phyloP scores from a whole-genome alignment of 1,140 invertebrate genomes.

The Caenorhabditis remanei region DNA sequence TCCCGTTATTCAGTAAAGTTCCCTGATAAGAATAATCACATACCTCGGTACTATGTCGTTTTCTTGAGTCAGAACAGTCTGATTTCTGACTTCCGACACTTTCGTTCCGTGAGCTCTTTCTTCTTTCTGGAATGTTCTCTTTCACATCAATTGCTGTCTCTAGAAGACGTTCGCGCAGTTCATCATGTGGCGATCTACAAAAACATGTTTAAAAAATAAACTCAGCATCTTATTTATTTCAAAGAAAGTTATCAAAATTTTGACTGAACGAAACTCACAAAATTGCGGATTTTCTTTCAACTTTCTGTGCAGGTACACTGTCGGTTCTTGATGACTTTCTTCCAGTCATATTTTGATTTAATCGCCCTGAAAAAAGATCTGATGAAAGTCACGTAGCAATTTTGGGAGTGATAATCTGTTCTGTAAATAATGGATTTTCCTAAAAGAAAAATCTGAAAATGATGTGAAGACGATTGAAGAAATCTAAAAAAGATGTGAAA shows the following conservation, averaged over 20 bases:
- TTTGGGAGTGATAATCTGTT: too few relatives aligned
- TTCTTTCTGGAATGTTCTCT: slow-evolving; percentile 21
- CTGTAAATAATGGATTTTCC: too few relatives aligned
- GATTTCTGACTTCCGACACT: slow-evolving; percentile 34
- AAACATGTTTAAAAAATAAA: not conserved
- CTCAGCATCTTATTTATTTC: too few relatives aligned
- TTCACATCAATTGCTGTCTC: slow-evolving; percentile 26
- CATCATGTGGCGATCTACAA: slow-evolving; percentile 41
- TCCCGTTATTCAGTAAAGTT: not conserved
- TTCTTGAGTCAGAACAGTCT: slow-evolving; percentile 32
- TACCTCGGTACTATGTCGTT: slow-evolving; percentile 39
- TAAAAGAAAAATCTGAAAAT: too few relatives aligned
- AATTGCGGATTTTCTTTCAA: slow-evolving; percentile 29
- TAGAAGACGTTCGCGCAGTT: slow-evolving; percentile 28
- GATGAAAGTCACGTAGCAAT: not conserved
- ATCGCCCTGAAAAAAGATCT: not conserved
- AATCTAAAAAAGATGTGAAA: too few relatives aligned
- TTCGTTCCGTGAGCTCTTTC: not conserved
- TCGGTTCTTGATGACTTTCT: slow-evolving; percentile 26
- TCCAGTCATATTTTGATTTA: slow-evolving; percentile 39
- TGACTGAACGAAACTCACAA: not conserved
- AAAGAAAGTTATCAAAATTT: not conserved
- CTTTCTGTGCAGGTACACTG: not conserved
- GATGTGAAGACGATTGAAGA: too few relatives aligned
- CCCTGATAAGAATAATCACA: not conserved